Evolutionary conservation across 2,797 vertebrate genomes (phyloP).

Genomic region (Choloepus didactylus): DNA sequence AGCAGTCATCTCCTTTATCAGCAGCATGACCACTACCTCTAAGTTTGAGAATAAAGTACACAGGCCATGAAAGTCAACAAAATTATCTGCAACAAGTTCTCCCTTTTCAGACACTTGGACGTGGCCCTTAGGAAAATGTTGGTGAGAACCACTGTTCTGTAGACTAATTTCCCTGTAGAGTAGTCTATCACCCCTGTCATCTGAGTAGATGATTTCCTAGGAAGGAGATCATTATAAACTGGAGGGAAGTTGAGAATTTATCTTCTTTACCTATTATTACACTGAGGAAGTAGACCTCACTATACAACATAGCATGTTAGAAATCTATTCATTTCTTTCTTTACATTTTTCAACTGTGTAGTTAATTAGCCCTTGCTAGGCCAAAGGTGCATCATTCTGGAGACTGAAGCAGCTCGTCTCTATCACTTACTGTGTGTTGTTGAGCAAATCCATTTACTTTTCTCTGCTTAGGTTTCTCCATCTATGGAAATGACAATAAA

Average conservation of each 20-base stretch:
- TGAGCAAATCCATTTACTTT: conserved; percentile 24
- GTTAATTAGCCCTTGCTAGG: conserved; percentile 46
- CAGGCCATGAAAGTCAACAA: neutral
- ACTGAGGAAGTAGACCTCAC: neutral
- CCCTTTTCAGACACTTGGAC: neutral
- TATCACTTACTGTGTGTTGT: neutral
- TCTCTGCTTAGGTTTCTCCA: conserved; percentile 12
- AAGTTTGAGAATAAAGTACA: conserved; percentile 19
- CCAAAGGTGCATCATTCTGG: conserved; percentile 35
- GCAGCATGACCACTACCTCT: neutral
- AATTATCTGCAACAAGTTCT: neutral
- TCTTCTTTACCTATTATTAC: conserved; percentile 29
- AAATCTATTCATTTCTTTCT: conserved; percentile 47
- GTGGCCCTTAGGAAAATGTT: conserved; percentile 34
- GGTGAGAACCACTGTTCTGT: neutral
- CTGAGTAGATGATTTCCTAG: conserved; percentile 9
- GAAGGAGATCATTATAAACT: conserved; percentile 20
- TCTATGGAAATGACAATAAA: conserved; percentile 7
- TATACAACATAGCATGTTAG: neutral
- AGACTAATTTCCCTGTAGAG: neutral
- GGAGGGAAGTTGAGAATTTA: neutral
- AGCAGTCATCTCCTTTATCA: neutral
- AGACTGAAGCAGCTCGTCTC: neutral
- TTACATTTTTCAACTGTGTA: conserved; percentile 40
- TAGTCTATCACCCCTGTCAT: neutral